Conservation (phyloP, 1,140 invertebrate species). For the Eciton burchellii region DNA sequence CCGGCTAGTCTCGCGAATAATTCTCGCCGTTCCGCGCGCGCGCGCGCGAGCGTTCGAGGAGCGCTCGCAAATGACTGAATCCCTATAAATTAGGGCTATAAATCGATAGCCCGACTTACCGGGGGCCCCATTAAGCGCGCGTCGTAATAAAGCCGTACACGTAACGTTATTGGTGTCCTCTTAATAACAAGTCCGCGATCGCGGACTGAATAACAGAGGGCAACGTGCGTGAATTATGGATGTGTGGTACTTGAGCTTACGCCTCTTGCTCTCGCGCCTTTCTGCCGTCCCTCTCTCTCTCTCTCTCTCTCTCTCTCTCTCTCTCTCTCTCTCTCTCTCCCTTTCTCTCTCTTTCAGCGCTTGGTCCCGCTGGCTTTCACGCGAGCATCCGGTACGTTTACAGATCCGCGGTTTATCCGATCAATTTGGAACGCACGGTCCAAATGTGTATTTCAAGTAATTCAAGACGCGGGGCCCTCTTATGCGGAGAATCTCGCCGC, state of each 20-base stretch:
- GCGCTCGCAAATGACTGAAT: conserved; percentile 73
- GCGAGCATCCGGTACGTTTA: too few relatives aligned
- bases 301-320: too few relatives aligned
- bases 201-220: conserved; percentile 77
- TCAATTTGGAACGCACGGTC: too few relatives aligned
- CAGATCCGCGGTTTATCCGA: too few relatives aligned
- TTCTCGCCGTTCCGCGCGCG: conserved; percentile 49
- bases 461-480: too few relatives aligned
- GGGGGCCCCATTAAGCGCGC: conserved; percentile 74
- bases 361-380: too few relatives aligned
- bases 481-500: too few relatives aligned
- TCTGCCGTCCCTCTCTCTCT: neutral
- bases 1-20: conserved; percentile 55
- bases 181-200: conserved; percentile 78
- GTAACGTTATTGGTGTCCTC: conserved; percentile 81
- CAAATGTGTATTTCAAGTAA: too few relatives aligned
- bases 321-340: too few relatives aligned
- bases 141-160: conserved; percentile 80
- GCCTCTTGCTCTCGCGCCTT: conserved; percentile 23
- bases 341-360: too few relatives aligned
- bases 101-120: conserved; percentile 78
- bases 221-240: conserved; percentile 77
- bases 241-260: conserved; percentile 62
- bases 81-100: conserved; percentile 77
- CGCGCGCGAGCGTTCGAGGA: conserved; percentile 34